These are phyloP conservation scores for Danaus melanippus DNA, from an alignment of 1,140 invertebrate species.

Conservation along the genomic window DNA sequence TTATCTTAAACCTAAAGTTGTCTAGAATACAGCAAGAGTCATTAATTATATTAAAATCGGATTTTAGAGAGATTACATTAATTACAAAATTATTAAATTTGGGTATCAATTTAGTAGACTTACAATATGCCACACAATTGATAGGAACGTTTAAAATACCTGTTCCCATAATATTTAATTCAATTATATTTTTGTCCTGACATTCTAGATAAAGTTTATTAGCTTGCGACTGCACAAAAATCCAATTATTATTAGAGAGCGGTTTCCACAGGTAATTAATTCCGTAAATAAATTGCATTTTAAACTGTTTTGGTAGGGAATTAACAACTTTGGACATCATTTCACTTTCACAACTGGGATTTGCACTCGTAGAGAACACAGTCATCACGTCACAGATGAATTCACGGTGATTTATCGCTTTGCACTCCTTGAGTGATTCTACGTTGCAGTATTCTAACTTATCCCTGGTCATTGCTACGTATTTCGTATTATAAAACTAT, in stretches of 20 bases:
- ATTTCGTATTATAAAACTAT: constrained; percentile 13
- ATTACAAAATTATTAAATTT: constrained; percentile 10
- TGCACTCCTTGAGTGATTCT: constrained; percentile 31
- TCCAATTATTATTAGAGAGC: constrained; percentile 10
- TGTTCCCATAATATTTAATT: constrained; percentile 16
- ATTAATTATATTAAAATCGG: constrained; percentile 21
- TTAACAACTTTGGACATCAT: constrained; percentile 3
- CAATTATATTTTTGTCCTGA: constrained; percentile 8
- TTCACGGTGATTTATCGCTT: constrained; percentile 2
- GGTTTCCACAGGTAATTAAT: constrained; percentile 8
- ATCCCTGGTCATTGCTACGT: constrained; percentile 17
- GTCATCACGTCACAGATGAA: constrained; percentile 9
- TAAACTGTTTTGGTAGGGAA: constrained; percentile 1
- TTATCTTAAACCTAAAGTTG: too few species aligned
- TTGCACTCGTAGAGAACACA: constrained; percentile 5
- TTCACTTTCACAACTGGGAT: constrained; percentile 16
- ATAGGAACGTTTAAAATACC: constrained; percentile 11
- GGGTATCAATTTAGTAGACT: constrained; percentile 15
- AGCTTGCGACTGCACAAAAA: constrained; percentile 10
- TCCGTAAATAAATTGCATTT: constrained; percentile 6
- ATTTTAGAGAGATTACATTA: constrained; percentile 4
- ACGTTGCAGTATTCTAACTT: constrained; percentile 15
- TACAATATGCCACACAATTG: constrained; percentile 18
- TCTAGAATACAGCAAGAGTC: constrained; percentile 17
- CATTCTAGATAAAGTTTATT: constrained; percentile 3